Percentiles rank a stretch among this genome's conserved stretches.
phyloP scores from a whole-genome alignment of 1,140 invertebrate genomes.

The Thereuonema tuberculata region DNA sequence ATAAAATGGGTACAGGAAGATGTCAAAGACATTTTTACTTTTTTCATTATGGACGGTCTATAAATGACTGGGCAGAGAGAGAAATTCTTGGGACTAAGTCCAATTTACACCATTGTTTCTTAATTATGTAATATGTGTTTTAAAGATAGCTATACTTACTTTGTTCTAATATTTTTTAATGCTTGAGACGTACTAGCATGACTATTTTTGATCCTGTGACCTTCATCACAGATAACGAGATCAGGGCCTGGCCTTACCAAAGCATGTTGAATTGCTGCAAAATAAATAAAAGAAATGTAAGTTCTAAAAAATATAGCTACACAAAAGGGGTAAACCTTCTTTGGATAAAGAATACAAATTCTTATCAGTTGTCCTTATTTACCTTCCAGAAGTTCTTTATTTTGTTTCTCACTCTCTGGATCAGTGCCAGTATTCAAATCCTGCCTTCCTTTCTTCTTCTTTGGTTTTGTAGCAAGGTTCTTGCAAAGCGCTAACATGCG shows the following conservation, averaged over 20 bases:
- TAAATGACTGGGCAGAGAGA: too few relatives aligned
- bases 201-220: conserved; percentile 91
- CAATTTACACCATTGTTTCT: too few relatives aligned
- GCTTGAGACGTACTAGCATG: conserved; percentile 85
- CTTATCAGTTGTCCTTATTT: too few relatives aligned
- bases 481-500: conserved; percentile 26
- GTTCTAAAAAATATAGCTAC: too few relatives aligned
- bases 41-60: too few relatives aligned
- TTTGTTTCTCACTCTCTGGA: conserved; percentile 48
- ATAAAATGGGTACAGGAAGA: too few relatives aligned
- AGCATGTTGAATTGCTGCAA: conserved; percentile 63
- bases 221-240: conserved; percentile 88
- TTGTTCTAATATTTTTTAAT: conserved; percentile 75
- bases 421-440: conserved; percentile 17
- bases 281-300: neutral
- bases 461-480: conserved; percentile 17
- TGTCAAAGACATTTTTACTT: too few relatives aligned
- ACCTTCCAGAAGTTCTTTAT: conserved; percentile 70
- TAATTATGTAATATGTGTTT: too few relatives aligned
- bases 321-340: too few relatives aligned
- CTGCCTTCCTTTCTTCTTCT: conserved; percentile 35
- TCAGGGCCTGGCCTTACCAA: conserved; percentile 86
- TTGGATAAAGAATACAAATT: too few relatives aligned
- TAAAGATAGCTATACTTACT: too few relatives aligned
- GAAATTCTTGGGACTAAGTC: too few relatives aligned